phyloP scores from a whole-genome alignment of 2,888 invertebrate species.

The Lycophotia porphyrea region DNA sequence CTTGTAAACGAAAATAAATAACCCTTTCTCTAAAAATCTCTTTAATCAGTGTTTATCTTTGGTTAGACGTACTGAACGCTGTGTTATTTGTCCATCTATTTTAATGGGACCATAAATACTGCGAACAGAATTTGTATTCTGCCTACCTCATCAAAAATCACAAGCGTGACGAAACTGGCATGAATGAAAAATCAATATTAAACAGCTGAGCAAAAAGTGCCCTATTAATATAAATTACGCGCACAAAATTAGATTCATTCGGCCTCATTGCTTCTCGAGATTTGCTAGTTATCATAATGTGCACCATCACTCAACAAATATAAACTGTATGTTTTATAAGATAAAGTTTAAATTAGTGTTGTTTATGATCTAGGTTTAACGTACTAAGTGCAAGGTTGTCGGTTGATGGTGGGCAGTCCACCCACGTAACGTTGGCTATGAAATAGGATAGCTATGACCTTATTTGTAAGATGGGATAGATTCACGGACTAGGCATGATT shows the following conservation, averaged over 20 bases:
- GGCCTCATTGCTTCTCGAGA: constrained; percentile 57
- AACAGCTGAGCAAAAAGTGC: constrained; percentile 22
- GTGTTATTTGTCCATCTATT: too few species aligned
- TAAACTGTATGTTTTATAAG: constrained; percentile 13
- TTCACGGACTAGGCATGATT: constrained; percentile 47
- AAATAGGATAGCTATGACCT: constrained; percentile 52
- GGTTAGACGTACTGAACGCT: too few species aligned
- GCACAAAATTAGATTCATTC: constrained; percentile 59
- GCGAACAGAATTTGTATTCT: not conserved
- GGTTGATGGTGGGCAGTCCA: constrained; percentile 48
- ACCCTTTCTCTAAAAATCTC: too few species aligned
- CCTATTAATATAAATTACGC: constrained; percentile 42
- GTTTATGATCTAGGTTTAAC: constrained; percentile 21
- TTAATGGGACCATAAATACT: too few species aligned
- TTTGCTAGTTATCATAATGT: constrained; percentile 40
- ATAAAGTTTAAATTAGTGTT: constrained; percentile 31
- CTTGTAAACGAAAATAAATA: too few species aligned
- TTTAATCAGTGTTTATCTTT: too few species aligned
- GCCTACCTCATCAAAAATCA: not conserved
- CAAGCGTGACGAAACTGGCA: not conserved
- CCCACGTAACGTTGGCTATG: constrained; percentile 58
- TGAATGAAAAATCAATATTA: constrained; percentile 36
- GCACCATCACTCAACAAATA: constrained; percentile 9
- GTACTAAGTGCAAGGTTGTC: constrained; percentile 59
- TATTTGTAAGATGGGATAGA: constrained; percentile 37